Evolutionary conservation across 2,797 vertebrate genomes (phyloP).

Genomic region (Crypturellus tataupa): DNA sequence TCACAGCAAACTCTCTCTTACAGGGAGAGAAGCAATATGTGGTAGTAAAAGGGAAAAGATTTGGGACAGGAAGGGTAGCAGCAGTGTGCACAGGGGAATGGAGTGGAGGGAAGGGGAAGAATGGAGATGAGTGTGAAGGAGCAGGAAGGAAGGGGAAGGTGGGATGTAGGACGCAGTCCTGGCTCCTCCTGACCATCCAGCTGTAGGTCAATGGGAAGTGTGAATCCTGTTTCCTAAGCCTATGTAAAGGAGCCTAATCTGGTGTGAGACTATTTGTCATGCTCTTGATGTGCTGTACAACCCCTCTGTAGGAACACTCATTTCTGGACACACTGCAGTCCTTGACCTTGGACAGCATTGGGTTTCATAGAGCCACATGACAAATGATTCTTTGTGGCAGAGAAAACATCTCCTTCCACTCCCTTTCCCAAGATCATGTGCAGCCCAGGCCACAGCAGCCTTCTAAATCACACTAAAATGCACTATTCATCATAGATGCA

Average conservation of each 20-base stretch:
- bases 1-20: neutral
- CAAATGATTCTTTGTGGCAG: constrained; percentile 74
- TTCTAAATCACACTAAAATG: constrained; percentile 46
- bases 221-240: constrained; percentile 45
- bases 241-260: constrained; percentile 52
- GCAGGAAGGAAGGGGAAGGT: neutral
- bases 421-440: constrained; percentile 12
- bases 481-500: neutral
- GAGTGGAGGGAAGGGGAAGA: neutral
- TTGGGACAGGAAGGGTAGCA: neutral
- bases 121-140: neutral
- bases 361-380: constrained; percentile 72
- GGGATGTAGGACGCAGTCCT: neutral
- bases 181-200: neutral
- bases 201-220: constrained; percentile 26
- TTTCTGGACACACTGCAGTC: constrained; percentile 73
- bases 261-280: constrained; percentile 76
- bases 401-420: constrained; percentile 59
- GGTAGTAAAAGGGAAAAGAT: neutral
- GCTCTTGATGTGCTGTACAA: constrained; percentile 48
- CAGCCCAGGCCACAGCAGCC: neutral
- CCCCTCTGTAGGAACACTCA: constrained; percentile 57
- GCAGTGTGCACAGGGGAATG: neutral
- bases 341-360: constrained; percentile 77
- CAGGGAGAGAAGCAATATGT: neutral